Evolutionary conservation across 1,140 invertebrate genomes (phyloP).

Genomic region (Hydropsyche tenuis): DNA sequence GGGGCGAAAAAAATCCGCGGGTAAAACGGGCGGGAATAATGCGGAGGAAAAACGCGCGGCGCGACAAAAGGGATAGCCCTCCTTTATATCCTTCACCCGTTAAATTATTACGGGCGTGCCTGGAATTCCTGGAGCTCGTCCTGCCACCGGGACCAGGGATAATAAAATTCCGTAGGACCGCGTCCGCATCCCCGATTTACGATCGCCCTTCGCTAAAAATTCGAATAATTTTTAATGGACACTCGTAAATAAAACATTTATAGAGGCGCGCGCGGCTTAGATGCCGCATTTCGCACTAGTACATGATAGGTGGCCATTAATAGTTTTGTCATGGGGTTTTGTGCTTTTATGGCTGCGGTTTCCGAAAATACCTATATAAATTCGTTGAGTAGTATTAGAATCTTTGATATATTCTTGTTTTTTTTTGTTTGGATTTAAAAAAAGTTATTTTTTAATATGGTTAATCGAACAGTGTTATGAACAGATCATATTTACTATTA

Average conservation of each 20-base stretch:
- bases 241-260: slow-evolving; percentile 36
- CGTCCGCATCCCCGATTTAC: slow-evolving; percentile 5
- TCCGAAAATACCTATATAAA: too few relatives aligned
- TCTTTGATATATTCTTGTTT: too few relatives aligned
- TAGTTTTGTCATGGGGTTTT: too few relatives aligned
- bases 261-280: background rate
- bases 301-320: too few relatives aligned
- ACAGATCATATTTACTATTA: too few relatives aligned
- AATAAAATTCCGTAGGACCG: slow-evolving; percentile 30
- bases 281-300: too few relatives aligned
- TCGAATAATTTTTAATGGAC: slow-evolving; percentile 33
- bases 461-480: too few relatives aligned
- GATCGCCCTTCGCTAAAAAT: slow-evolving; percentile 11
- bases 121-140: slow-evolving; percentile 28
- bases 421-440: too few relatives aligned
- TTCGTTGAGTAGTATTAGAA: too few relatives aligned
- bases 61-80: slow-evolving; percentile 36
- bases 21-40: slow-evolving; percentile 23
- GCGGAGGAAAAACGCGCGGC: slow-evolving; percentile 32
- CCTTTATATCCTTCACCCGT: slow-evolving; percentile 37
- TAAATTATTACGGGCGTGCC: slow-evolving; percentile 40
- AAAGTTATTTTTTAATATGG: too few relatives aligned
- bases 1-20: slow-evolving; percentile 19
- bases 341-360: too few relatives aligned
- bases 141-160: slow-evolving; percentile 11